phyloP scores from a whole-genome alignment of 2,797 vertebrate genomes.

The Steatocranus sp. region DNA sequence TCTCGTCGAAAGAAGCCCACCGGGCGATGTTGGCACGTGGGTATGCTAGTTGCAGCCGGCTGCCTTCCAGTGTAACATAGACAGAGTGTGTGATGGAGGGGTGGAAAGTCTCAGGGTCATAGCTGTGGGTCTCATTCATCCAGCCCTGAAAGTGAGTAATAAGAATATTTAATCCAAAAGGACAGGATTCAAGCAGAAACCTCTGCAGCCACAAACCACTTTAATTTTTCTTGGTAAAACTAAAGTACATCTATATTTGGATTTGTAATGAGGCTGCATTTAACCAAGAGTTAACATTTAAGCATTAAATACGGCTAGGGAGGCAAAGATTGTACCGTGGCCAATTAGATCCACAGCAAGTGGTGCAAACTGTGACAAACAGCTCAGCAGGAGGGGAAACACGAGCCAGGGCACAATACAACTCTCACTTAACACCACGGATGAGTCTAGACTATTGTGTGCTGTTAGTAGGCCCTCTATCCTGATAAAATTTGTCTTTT shows the following conservation, averaged over 20 bases:
- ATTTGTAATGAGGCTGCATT: background rate
- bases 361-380: conserved; percentile 17
- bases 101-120: conserved; percentile 83
- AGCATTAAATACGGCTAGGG: background rate
- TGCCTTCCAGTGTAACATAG: conserved; percentile 74
- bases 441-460: background rate
- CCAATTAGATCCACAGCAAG: background rate
- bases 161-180: background rate
- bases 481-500: background rate
- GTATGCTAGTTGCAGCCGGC: conserved; percentile 75
- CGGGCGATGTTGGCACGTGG: conserved; percentile 76
- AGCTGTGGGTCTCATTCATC: conserved; percentile 83
- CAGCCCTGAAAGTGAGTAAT: conserved; percentile 72
- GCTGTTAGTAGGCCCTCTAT: background rate
- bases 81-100: conserved; percentile 80
- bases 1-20: conserved; percentile 74
- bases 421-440: conserved; percentile 39
- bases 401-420: conserved; percentile 30
- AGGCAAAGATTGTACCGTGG: background rate
- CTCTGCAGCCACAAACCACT: background rate
- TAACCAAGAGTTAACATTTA: background rate
- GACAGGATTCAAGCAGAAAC: background rate
- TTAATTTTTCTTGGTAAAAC: background rate
- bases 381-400: conserved; percentile 58
- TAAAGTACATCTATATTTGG: background rate